Evolutionary conservation across 2,113 vertebrate genomes (phyloP).

Genomic region (Clupea harengus): DNA sequence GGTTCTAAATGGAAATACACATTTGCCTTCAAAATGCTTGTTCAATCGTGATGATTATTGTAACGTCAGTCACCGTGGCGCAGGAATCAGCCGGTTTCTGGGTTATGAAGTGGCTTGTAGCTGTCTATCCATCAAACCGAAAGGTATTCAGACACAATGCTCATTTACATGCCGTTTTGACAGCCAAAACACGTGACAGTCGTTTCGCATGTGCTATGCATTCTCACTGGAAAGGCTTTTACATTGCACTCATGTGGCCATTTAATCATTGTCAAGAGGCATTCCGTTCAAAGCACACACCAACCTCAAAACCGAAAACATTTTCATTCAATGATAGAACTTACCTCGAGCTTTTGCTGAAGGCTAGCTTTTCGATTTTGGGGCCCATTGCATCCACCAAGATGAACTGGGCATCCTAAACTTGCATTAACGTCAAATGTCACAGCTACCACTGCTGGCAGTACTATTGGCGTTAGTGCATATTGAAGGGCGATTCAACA

Average conservation of each 20-base stretch:
- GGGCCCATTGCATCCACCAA: not conserved
- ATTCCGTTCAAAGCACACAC: not conserved
- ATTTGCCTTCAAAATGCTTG: not conserved
- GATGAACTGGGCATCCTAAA: not conserved
- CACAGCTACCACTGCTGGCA: not conserved
- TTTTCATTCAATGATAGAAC: not conserved
- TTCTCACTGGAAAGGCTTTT: not conserved
- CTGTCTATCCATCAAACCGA: not conserved
- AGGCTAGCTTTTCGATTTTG: not conserved
- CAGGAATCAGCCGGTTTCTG: not conserved
- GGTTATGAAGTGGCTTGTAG: not conserved
- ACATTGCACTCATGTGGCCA: not conserved
- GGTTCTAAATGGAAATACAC: not conserved
- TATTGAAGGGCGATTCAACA: not conserved
- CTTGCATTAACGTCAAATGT: not conserved
- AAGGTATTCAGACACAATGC: not conserved
- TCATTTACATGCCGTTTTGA: constrained; percentile 2
- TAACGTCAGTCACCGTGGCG: not conserved
- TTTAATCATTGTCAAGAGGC: not conserved
- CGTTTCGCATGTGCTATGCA: not conserved
- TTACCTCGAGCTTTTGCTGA: not conserved
- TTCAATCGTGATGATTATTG: not conserved
- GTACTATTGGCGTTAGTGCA: not conserved
- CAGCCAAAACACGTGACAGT: constrained; percentile 12
- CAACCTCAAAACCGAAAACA: not conserved